Conservation (phyloP, 2,888 invertebrate genomes). For the Emesis furor region DNA sequence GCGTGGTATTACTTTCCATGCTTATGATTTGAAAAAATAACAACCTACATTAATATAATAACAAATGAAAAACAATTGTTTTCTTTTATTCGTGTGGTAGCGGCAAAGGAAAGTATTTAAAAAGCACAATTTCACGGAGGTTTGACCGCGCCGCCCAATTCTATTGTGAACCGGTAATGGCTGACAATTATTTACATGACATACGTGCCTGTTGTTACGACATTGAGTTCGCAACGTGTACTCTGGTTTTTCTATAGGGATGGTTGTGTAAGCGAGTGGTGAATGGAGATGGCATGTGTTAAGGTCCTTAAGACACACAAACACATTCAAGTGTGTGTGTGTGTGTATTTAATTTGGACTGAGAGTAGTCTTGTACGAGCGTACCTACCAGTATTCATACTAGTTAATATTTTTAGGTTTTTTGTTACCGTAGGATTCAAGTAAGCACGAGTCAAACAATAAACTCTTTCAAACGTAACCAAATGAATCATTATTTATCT, state of each 20-base stretch:
- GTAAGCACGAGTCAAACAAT: no score
- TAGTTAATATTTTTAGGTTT: no score
- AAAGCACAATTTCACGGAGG: conserved; percentile 89
- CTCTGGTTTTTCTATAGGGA: conserved; percentile 29
- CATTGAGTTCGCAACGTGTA: conserved; percentile 55
- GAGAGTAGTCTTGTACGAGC: neutral
- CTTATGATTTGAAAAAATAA: no score
- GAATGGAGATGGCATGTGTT: neutral
- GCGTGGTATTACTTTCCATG: no score
- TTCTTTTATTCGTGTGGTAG: neutral
- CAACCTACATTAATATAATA: conserved; percentile 1
- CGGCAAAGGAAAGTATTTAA: conserved; percentile 87
- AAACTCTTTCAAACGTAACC: no score
- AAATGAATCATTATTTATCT: no score
- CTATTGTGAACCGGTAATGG: conserved; percentile 88
- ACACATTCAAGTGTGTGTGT: neutral
- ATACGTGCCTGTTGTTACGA: conserved; percentile 74
- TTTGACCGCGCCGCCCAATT: conserved; percentile 87
- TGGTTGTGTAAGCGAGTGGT: conserved; percentile 9
- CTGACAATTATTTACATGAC: conserved; percentile 75
- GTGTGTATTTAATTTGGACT: neutral
- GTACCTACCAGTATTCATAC: neutral
- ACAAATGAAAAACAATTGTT: conserved; percentile 8
- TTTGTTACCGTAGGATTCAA: no score
- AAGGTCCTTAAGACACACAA: neutral